Conservation (phyloP, 2,797 vertebrate species). For the Novumbra hubbsi region DNA sequence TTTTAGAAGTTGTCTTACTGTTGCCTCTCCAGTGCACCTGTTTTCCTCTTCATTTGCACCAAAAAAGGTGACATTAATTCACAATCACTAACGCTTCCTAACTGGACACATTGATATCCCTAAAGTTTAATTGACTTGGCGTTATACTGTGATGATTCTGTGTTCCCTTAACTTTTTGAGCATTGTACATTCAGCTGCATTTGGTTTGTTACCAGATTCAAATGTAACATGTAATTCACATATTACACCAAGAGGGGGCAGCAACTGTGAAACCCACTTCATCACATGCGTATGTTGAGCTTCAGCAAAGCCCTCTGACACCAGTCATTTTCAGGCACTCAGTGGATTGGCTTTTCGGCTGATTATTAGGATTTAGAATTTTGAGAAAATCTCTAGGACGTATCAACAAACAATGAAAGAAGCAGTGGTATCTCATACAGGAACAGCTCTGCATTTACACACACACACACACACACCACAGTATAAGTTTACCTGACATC, state of each 20-base stretch:
- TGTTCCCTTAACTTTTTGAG: no score
- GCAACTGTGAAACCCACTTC: constrained; percentile 32
- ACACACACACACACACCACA: constrained; percentile 43
- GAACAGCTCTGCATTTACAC: constrained; percentile 18
- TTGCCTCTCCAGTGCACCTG: no score
- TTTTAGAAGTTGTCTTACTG: no score
- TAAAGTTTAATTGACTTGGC: no score
- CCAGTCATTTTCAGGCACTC: constrained; percentile 55
- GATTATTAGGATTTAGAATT: constrained; percentile 56
- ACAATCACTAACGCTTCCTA: no score
- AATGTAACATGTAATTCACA: constrained; percentile 4
- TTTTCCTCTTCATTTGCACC: no score
- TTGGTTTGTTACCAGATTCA: background rate
- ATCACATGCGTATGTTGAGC: constrained; percentile 17
- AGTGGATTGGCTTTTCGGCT: constrained; percentile 42
- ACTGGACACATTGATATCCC: no score
- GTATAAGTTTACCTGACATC: constrained; percentile 89
- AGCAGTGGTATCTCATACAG: constrained; percentile 35
- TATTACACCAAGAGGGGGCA: constrained; percentile 63
- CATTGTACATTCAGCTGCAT: no score
- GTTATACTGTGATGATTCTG: no score
- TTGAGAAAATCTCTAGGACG: constrained; percentile 33
- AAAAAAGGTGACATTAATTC: no score
- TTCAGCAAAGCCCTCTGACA: constrained; percentile 50
- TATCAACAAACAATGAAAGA: constrained; percentile 30